A percentile compares a stretch with the other conserved stretches of the same genome.
phyloP scores from a whole-genome alignment of 2,113 vertebrate species.

The Onychostruthus taczanowskii region DNA sequence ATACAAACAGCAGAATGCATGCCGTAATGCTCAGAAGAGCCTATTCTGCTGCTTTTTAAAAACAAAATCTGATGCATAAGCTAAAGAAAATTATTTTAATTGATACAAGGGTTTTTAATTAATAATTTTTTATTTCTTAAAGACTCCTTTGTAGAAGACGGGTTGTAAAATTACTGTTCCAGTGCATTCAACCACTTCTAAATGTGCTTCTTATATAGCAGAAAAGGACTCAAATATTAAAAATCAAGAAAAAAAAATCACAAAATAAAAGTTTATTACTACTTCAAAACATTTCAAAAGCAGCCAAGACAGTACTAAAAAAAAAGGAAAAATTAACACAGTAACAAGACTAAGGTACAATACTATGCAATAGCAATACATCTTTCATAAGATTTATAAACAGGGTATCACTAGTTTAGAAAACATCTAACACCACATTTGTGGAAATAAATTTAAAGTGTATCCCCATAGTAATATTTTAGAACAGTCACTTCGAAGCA shows the following conservation, averaged over 20 bases:
- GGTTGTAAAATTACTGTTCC: not conserved
- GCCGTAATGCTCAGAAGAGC: not conserved
- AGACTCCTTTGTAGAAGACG: not conserved
- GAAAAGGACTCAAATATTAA: not conserved
- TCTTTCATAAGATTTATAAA: conserved; percentile 56
- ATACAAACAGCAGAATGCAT: not conserved
- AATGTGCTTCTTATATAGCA: not conserved
- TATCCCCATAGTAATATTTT: conserved; percentile 33
- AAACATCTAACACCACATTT: conserved; percentile 49
- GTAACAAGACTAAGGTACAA: conserved; percentile 42
- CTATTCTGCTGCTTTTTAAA: not conserved
- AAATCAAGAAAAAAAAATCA: conserved; percentile 52
- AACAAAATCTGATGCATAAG: not conserved
- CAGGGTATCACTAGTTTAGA: conserved; percentile 51
- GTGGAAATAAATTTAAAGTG: conserved; percentile 34
- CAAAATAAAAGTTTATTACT: conserved; percentile 74
- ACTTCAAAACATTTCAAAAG: conserved; percentile 58
- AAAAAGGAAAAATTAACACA: not conserved
- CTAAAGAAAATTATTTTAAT: not conserved
- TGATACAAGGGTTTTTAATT: not conserved
- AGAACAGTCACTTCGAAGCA: conserved; percentile 21
- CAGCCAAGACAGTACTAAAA: conserved; percentile 40
- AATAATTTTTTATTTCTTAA: not conserved
- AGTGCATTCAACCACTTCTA: not conserved
- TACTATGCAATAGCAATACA: conserved; percentile 47